Percentiles rank a stretch among this genome's conserved stretches.
phyloP scores from a whole-genome alignment of 2,113 vertebrate species.

The Trichomycterus rosablanca region DNA sequence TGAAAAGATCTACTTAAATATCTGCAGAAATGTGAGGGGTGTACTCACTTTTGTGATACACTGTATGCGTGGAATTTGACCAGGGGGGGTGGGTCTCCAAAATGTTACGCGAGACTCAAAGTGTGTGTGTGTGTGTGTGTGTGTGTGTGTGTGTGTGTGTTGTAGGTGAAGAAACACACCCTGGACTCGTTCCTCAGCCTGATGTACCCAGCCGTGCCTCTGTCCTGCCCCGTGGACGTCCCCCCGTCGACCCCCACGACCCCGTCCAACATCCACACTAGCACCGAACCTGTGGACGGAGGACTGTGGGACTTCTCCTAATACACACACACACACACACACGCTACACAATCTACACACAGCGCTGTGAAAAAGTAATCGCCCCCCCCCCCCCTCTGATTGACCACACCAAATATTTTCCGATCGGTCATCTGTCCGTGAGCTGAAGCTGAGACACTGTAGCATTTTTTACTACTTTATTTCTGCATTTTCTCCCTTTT shows the following conservation, averaged over 20 bases:
- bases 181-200: constrained; percentile 80
- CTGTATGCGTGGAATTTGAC: too few species aligned
- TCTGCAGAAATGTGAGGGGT: too few species aligned
- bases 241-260: constrained; percentile 53
- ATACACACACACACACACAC: not conserved
- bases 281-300: constrained; percentile 44
- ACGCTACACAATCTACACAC: not conserved
- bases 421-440: too few species aligned
- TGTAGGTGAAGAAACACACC: constrained; percentile 85
- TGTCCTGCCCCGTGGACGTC: constrained; percentile 63
- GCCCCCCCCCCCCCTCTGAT: too few species aligned
- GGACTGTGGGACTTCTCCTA: constrained; percentile 68
- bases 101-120: too few species aligned
- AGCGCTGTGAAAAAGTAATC: too few species aligned
- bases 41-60: too few species aligned
- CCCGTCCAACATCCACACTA: constrained; percentile 40
- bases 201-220: constrained; percentile 79
- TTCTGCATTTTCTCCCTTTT: not conserved
- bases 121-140: constrained; percentile 18
- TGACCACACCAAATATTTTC: too few species aligned
- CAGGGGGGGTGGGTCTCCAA: too few species aligned
- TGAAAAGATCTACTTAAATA: too few species aligned
- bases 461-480: constrained; percentile 2
- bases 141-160: constrained; percentile 42
- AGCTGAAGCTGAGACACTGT: too few species aligned